Evolutionary conservation across 1,140 invertebrate species (phyloP).

Genomic region (Drosophila azteca): DNA sequence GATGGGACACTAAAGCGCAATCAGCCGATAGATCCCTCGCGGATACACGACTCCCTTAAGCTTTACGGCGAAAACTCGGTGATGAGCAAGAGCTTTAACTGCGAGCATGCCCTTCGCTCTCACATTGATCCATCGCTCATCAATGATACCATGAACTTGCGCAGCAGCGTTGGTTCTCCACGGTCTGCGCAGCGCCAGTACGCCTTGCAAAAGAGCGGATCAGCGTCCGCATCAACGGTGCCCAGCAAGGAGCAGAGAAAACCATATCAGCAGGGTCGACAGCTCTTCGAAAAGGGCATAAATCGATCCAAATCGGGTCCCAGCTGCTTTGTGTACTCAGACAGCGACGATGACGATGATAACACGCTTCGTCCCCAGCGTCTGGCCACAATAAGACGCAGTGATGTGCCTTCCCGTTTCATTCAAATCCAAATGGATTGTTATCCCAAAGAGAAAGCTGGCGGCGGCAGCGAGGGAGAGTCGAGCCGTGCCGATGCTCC

Average conservation of each 20-base stretch:
- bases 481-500: constrained; percentile 70
- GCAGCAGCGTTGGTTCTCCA: constrained; percentile 57
- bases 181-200: constrained; percentile 70
- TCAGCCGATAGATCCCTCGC: constrained; percentile 84
- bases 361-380: constrained; percentile 56
- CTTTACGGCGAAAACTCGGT: constrained; percentile 81
- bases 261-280: constrained; percentile 62
- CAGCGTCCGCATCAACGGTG: constrained; percentile 69
- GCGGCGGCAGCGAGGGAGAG: constrained; percentile 64
- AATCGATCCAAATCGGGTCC: constrained; percentile 89
- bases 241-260: constrained; percentile 50
- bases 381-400: constrained; percentile 72
- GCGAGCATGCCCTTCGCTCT: constrained; percentile 76
- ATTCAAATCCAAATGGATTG: constrained; percentile 83
- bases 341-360: constrained; percentile 78
- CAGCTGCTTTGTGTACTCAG: constrained; percentile 86
- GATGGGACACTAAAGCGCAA: constrained; percentile 83
- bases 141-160: constrained; percentile 77
- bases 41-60: constrained; percentile 84
- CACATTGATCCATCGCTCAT: constrained; percentile 75
- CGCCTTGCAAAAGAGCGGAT: constrained; percentile 83
- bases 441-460: constrained; percentile 71
- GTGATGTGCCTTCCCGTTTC: constrained; percentile 71
- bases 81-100: constrained; percentile 83
- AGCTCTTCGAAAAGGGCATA: constrained; percentile 84